Conservation (phyloP, 2,888 invertebrate genomes). For the Pammene aurita region DNA sequence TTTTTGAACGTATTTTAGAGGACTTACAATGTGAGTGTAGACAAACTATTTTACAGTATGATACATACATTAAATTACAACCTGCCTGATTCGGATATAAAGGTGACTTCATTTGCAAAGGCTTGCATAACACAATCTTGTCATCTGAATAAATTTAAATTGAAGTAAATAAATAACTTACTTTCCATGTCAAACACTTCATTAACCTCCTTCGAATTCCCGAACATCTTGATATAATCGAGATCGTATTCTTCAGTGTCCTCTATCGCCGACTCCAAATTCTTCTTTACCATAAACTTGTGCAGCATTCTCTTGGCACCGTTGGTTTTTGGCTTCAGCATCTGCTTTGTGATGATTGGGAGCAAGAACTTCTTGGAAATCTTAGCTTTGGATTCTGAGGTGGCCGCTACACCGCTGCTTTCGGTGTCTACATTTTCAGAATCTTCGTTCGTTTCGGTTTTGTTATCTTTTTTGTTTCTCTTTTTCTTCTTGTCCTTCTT, state of each 20-base stretch:
- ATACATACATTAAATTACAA: too few relatives aligned
- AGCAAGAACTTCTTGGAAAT: constrained; percentile 59
- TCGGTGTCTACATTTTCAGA: constrained; percentile 3
- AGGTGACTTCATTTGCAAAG: too few relatives aligned
- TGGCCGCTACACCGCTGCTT: constrained; percentile 45
- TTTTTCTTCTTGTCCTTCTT: constrained; percentile 49
- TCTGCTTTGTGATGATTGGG: constrained; percentile 55
- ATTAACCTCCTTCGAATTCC: constrained; percentile 68
- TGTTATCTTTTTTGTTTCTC: constrained; percentile 43
- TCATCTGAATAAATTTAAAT: too few relatives aligned
- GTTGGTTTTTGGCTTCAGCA: constrained; percentile 43
- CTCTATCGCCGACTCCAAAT: neutral
- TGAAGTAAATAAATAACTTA: constrained; percentile 53
- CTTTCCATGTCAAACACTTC: constrained; percentile 69
- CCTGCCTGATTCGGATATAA: too few relatives aligned
- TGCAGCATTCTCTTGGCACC: constrained; percentile 53
- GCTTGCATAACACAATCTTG: too few relatives aligned
- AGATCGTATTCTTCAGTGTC: constrained; percentile 45
- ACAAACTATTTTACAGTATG: too few relatives aligned
- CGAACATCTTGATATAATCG: constrained; percentile 67
- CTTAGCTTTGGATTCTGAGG: constrained; percentile 46
- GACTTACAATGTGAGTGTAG: too few relatives aligned
- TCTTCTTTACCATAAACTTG: constrained; percentile 49
- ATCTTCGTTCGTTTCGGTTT: constrained; percentile 32
- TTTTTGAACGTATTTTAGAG: too few relatives aligned